Evolutionary conservation across 2,888 invertebrate genomes (phyloP).

Genomic region (Podotricha telesiphe): DNA sequence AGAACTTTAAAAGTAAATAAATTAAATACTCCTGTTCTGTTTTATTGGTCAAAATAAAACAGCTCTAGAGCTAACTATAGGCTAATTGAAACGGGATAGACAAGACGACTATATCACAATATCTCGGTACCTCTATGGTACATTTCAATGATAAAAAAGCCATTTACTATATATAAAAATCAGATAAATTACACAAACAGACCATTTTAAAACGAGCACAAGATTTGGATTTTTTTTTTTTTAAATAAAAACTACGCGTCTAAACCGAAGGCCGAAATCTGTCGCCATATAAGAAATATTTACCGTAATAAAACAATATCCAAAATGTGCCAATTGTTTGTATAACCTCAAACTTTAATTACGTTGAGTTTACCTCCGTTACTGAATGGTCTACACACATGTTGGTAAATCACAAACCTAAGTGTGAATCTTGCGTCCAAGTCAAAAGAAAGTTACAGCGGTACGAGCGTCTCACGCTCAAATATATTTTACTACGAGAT

Average conservation of each 20-base stretch:
- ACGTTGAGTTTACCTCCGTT: constrained; percentile 19
- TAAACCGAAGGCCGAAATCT: constrained; percentile 1
- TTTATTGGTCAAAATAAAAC: too few relatives aligned
- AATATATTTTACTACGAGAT: not conserved
- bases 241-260: not conserved
- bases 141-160: too few relatives aligned
- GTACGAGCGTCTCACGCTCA: not conserved
- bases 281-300: not conserved
- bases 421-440: constrained; percentile 28
- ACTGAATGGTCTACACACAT: constrained; percentile 33
- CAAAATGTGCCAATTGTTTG: constrained; percentile 33
- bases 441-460: constrained; percentile 9
- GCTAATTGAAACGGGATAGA: too few relatives aligned
- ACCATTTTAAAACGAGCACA: not conserved
- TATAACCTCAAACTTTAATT: constrained; percentile 32
- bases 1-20: too few relatives aligned
- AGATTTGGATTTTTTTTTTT: too few relatives aligned
- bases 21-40: too few relatives aligned
- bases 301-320: constrained; percentile 16
- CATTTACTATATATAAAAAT: not conserved
- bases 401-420: constrained; percentile 35
- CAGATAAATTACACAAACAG: too few relatives aligned
- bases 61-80: too few relatives aligned
- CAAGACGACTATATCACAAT: too few relatives aligned
- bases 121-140: too few relatives aligned